Evolutionary conservation across 2,888 invertebrate genomes (phyloP), one percentile per base, ranked within the genome.

Genomic region (Lasiommata megera): DNA sequence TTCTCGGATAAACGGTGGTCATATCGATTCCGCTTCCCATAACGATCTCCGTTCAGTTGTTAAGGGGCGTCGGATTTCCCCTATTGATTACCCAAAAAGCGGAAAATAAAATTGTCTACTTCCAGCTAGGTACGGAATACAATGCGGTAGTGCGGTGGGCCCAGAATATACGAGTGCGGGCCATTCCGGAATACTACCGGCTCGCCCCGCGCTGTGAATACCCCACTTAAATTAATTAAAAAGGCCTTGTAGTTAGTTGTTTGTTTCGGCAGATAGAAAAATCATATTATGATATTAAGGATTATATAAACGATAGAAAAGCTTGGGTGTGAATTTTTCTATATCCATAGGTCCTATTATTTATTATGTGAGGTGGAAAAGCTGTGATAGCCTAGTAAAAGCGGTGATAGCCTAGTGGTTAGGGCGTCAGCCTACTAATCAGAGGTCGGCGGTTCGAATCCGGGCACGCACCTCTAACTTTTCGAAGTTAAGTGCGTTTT

Each of bases 61-160:
- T 79, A 73, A 78, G 80, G 82, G 82, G 81, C 81, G 81, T 79
- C 75, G 82, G 78, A 79, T 78, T 79, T 84, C 88, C 88, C 88
- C 88, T 88, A 89, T 89, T 89, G 89, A 89, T 88, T 88, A 88
- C 88, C 85, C 84, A 88, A 89, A 88, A 87, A 84, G 87, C 88
- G 88, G 88, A 88, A 90, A 88, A 88, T 88, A 89, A 88, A 88
- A 89, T 85, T 79, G 82, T 81, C 77, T 82, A 76, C 80, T 73
- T 74, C 67, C 69, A 76, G 74, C 74, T 74, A n/a, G n/a, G n/a
- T n/a, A 71, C 63, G 68, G 29, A 81, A 82, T 73, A 85, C 77
- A 82, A 85, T 82, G 79, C 78, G 71, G 77, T 72, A 77, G 77
- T 81, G 79, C 78, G 71, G 77, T 73, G 77, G 77, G 23, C 64